Evolutionary conservation across 2,888 invertebrate genomes (phyloP), one percentile per base, ranked within the genome.

Genomic region (Aethes cnicana): DNA sequence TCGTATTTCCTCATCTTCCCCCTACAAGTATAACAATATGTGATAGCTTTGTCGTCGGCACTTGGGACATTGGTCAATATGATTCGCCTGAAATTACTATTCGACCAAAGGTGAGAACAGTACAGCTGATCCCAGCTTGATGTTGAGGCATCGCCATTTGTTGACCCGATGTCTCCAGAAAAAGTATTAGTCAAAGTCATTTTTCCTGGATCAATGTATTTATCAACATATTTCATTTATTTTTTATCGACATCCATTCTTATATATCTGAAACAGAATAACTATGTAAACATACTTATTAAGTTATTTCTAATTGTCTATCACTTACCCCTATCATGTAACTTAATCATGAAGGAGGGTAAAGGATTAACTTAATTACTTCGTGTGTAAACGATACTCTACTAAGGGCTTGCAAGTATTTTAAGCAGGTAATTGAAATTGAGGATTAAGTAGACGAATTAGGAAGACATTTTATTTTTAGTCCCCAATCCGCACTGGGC

Each of bases 1-100:
- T 85, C 79, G 74, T 88, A 88, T 72, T 82, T 87, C 69, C 87
- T 80, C 66, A 87, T 82, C 72, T 88, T 89, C 46, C 85, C 86
- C 61, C 71, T 81, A 65, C 87, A 88, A 4, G 81, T 78, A 53
- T 84, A 82, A 60, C 89, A 88, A 62, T 85, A 80, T 63, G 79
- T 81, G 54, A 80, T 75, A 35, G 67, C 66, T 71, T 72, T 78
- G 50, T 64, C 74, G 50, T 85, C 73, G 46, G 64, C 66, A 57
- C 63, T 60, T 32, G 77, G 72, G 52, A 72, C 68, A 61, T 75
- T 73, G 59, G 85, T 63, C 44, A 83, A 72, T 39, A 74, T 73
- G 60, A 71, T 80, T 62, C 84, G 74, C 56, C 85, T 74, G 55
- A 84, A 67, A 57, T 75, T 61, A 58, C 80, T 84, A 57, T 84